Base-by-base conservation (phyloP, 2,113 vertebrate species). In the Pyxicephalus adspersus region DNA sequence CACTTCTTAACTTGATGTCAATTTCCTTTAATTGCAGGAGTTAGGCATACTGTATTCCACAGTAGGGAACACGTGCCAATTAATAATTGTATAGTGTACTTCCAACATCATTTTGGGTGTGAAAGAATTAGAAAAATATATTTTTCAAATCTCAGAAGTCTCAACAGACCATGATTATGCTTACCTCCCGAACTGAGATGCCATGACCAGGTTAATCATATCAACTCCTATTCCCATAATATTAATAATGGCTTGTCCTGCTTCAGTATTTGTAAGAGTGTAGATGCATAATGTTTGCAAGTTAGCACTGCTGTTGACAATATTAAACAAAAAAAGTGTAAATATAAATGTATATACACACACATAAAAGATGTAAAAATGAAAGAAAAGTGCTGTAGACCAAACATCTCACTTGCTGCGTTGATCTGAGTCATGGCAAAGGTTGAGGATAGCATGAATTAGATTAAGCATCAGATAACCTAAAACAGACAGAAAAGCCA, bases 161-260 rank as follows among this genome's bases (percentile, higher is more conserved):
- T 45, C 2, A 11, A 9, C 38, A 2, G 8, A 45, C 9, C n/a
- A 15, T 3, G 7, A 25, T 63, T 7, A 31, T 23, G 50, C 89
- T 90, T 76, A 98, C 98, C 98, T 96, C 84, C 93, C 94, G 31
- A 94, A 93, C 87, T 98, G 98, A 20, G 95, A 94, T 61, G 95
- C 93, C 89, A 99, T 91, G 0, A 99, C 96, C 88, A 96, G 85
- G 52, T 98, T 97, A 22, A 99, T 98, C 45, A 95, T 97, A 89
- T 99, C 97, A 86, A 99, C 98, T 0, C 98, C 98, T 0, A 99
- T 95, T 2, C 95, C 96, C 97, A 99, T 98, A 87, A 99, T 98
- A 67, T 95, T 98, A 71, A 98, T 94, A 34, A 99, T 94, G 0
- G 97, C 96, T 87, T 98, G 97, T 1, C 98, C 97, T 3, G 98